phyloP scores from a whole-genome alignment of 1,140 invertebrate species.

The Potamilus streckersoni region DNA sequence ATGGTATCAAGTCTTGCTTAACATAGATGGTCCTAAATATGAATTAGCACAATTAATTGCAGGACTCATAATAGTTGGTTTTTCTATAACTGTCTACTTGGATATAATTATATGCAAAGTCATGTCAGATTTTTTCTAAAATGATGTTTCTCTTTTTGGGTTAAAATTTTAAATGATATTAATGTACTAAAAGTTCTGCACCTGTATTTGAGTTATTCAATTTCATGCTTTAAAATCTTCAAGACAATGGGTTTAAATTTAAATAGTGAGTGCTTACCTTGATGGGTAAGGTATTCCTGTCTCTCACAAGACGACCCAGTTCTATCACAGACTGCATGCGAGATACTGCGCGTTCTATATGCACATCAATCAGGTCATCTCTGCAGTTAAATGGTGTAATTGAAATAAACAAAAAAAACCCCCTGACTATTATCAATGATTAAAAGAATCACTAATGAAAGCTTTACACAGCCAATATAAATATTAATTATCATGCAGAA shows the following conservation, averaged over 20 bases:
- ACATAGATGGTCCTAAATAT: too few relatives aligned
- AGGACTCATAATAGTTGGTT: too few relatives aligned
- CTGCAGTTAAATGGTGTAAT: constrained; percentile 53
- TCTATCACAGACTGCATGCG: constrained; percentile 97
- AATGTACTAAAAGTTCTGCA: neutral
- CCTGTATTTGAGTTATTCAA: neutral
- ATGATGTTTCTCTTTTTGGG: neutral
- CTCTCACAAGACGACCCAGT: constrained; percentile 90
- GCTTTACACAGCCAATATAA: too few relatives aligned
- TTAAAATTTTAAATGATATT: neutral
- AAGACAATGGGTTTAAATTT: neutral
- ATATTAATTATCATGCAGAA: too few relatives aligned
- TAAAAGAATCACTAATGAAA: too few relatives aligned
- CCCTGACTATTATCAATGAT: neutral
- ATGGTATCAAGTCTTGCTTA: too few relatives aligned
- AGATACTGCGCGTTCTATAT: constrained; percentile 90
- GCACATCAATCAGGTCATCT: constrained; percentile 80
- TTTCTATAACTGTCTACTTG: too few relatives aligned
- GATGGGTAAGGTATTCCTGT: constrained; percentile 92
- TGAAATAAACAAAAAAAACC: constrained; percentile 3
- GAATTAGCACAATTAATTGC: too few relatives aligned
- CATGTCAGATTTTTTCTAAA: neutral
- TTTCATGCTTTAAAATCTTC: neutral
- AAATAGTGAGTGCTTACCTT: constrained; percentile 75
- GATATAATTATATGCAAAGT: neutral